Base-by-base conservation (phyloP, 2,797 vertebrate genomes). In the Pipistrellus pipistrellus region DNA sequence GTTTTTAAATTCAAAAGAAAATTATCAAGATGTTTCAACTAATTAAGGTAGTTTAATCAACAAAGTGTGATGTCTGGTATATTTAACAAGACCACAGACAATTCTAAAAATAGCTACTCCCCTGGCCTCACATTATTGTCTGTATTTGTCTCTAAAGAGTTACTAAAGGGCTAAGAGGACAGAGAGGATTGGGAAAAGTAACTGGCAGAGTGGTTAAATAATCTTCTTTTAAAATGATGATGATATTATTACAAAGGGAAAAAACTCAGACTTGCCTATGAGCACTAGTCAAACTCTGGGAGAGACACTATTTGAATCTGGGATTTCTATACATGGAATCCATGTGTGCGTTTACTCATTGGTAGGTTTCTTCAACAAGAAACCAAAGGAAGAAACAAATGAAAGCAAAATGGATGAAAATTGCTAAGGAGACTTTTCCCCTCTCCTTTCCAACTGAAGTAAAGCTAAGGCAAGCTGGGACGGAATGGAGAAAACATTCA, bases 11-110 rank as follows among this genome's bases (percentile, higher is more conserved):
- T 78, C 10, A 32, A 15, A 8, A 77, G 73, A 69, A 95, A 62
- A 48, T 68, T 82, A 96, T 35, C n/a, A 57, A 75, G n/a, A 71
- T 77, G 3, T 69, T 95, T 78, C 46, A 81, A 81, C 23, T 84
- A 64, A 64, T 95, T 82, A 44, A 84, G 73, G 59, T 71, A 23
- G 12, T 2, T 71, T 69, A 64, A 18, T 44, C 86, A 95, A 80
- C 48, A 53, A 89, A 41, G 4, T n/a, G 9, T 81, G 35, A 75
- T n/a, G 17, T 51, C 66, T 90, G 27, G 3, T 59, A 44, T 30
- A 53, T 44, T 90, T 93, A 62, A 25, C 55, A 85, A 59, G 23
- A 53, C 2, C 55, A 64, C 18, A 88, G 21, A 73, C 62, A 1
- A 84, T 55, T 96, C 23, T 71, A 69, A 81, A 76, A 4, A 59